Conservation (phyloP, 1,140 invertebrate genomes). For the Parasteatoda tepidariorum region DNA sequence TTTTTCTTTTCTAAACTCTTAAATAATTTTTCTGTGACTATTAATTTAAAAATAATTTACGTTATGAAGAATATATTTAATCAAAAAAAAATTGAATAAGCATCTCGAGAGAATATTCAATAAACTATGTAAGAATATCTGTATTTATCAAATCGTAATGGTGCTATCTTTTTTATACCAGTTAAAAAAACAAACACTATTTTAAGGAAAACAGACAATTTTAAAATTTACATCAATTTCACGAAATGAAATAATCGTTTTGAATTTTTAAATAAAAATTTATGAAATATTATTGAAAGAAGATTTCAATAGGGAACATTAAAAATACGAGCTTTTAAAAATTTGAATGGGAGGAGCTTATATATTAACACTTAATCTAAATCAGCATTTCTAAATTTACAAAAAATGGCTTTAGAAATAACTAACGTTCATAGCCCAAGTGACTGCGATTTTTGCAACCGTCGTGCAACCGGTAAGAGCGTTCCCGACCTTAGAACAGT, state of each 20-base stretch:
- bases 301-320: neutral
- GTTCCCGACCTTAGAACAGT: slow-evolving; percentile 22
- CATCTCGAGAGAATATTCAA: too few species aligned
- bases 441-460: slow-evolving; percentile 48
- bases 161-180: too few species aligned
- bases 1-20: too few species aligned
- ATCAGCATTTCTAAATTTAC: neutral
- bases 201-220: too few species aligned
- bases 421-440: slow-evolving; percentile 48
- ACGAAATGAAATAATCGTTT: neutral
- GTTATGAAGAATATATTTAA: too few species aligned
- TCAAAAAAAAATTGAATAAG: too few species aligned
- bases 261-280: neutral
- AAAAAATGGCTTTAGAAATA: slow-evolving; percentile 31
- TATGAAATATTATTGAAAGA: neutral
- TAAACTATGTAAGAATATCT: too few species aligned
- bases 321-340: neutral
- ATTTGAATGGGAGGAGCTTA: neutral
- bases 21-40: too few species aligned
- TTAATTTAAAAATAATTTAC: too few species aligned
- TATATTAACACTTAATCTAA: neutral
- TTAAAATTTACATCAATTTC: too few species aligned
- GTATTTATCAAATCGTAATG: too few species aligned
- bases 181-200: too few species aligned
- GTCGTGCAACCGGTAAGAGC: slow-evolving; percentile 35